phyloP scores from a whole-genome alignment of 2,888 invertebrate genomes.

The Salticus scenicus region DNA sequence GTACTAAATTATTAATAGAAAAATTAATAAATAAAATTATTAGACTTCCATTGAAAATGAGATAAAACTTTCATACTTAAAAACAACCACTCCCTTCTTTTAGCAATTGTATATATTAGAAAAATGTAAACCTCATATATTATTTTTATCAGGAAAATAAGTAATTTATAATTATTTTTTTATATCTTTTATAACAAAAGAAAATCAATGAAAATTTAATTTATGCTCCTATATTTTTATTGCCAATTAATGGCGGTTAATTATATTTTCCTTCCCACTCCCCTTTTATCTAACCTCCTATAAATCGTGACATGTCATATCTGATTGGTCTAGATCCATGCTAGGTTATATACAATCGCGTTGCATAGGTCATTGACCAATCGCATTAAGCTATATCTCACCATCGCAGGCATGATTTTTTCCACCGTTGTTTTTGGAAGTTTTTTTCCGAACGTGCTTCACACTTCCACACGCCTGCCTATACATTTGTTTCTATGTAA shows the following conservation, averaged over 20 bases:
- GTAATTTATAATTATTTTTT: no score
- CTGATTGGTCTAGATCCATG: slow-evolving; percentile 3
- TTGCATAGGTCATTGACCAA: background rate
- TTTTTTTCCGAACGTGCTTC: background rate
- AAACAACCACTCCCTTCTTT: no score
- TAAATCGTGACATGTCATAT: background rate
- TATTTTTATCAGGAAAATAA: no score
- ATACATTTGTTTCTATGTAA: background rate
- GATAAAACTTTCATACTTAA: no score
- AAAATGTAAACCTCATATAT: no score
- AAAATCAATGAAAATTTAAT: background rate
- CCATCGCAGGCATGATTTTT: background rate
- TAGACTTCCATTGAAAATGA: no score
- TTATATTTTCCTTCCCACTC: background rate
- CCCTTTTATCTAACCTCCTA: background rate
- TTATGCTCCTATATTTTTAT: background rate
- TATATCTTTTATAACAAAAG: no score
- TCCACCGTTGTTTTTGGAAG: background rate
- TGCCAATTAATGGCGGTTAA: background rate
- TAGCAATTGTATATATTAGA: no score
- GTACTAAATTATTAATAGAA: no score
- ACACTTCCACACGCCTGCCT: background rate
- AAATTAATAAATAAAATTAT: no score
- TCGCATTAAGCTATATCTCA: slow-evolving; percentile 7
- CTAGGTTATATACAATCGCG: background rate